phyloP scores from a whole-genome alignment of 2,888 invertebrate genomes.

The Molorchus minor region DNA sequence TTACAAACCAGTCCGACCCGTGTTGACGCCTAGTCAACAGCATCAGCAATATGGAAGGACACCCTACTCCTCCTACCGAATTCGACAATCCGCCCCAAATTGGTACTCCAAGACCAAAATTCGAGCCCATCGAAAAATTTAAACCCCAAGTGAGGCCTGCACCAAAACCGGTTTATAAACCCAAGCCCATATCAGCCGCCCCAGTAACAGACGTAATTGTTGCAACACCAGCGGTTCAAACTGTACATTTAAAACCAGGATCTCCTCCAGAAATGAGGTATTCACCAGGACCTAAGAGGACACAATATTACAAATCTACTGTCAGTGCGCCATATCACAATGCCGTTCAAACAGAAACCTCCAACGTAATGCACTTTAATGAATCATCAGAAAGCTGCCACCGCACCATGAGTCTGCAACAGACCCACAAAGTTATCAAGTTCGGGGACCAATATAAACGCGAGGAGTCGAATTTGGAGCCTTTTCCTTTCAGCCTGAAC shows the following conservation, averaged over 20 bases:
- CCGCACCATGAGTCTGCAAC: slow-evolving; percentile 73
- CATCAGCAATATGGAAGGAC: slow-evolving; percentile 63
- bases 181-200: slow-evolving; percentile 64
- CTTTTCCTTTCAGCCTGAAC: slow-evolving; percentile 64
- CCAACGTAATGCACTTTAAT: slow-evolving; percentile 75
- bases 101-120: slow-evolving; percentile 65
- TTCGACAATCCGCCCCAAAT: slow-evolving; percentile 66
- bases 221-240: slow-evolving; percentile 55
- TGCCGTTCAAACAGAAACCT: slow-evolving; percentile 73
- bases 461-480: slow-evolving; percentile 57
- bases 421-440: slow-evolving; percentile 74
- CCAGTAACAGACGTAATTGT: slow-evolving; percentile 51
- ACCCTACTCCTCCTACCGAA: slow-evolving; percentile 68
- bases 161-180: slow-evolving; percentile 64
- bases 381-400: slow-evolving; percentile 74
- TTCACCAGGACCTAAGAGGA: slow-evolving; percentile 64
- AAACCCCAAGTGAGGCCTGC: slow-evolving; percentile 60
- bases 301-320: slow-evolving; percentile 66
- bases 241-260: slow-evolving; percentile 65
- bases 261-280: slow-evolving; percentile 69
- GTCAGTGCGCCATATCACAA: slow-evolving; percentile 69
- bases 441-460: slow-evolving; percentile 67
- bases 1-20: slow-evolving; percentile 68
- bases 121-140: slow-evolving; percentile 68
- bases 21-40: slow-evolving; percentile 65